Base-by-base conservation (phyloP, 2,113 vertebrate genomes). In the Archilochus colubris region DNA sequence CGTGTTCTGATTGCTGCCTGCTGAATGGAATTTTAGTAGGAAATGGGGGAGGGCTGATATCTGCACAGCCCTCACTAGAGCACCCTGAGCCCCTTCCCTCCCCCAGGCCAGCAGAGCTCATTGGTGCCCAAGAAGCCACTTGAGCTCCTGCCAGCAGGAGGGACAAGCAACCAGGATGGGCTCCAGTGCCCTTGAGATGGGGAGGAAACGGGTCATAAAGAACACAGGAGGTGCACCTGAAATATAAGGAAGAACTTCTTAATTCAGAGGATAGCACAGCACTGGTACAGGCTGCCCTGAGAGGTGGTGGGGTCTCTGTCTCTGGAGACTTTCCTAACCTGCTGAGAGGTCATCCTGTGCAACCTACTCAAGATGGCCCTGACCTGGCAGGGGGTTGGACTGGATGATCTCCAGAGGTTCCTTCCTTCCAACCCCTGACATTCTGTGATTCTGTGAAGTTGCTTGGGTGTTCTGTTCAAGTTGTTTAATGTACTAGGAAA, bases 61-160 rank as follows among this genome's bases (percentile, higher is more conserved):
- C 24, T 51, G 31, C 33, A 43, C 2, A 0, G 25, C n/a, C 30
- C 14, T 36, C 28, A 10, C 31, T 57, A 50, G 69, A 75, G 36
- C 28, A 46, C 28, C 43, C 54, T 30, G 12, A 62, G 24, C 10
- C 28, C n/a, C 36, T 27, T 30, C 21, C n/a, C 36, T 27, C 27
- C 21, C 36, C 21, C 36, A n/a, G 25, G 33, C 14, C 64, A 46
- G 57, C 36, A 50, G 50, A 66, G 48, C 19, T n/a, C 17, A 31
- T 2, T 4, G n/a, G 11, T 53, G 40, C 11, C 57, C 61, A 66
- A 33, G 28, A 58, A 64, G 40, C 31, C 33, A 51, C 13, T 13
- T 10, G 3, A 3, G 36, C 48, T 91, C 67, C 70, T 28, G 66
- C 1, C 5, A 67, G 48, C 1, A 0, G 10, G 12, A 86, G 24